Evolutionary conservation across 2,888 invertebrate species (phyloP).

Genomic region (Eulithis prunata): DNA sequence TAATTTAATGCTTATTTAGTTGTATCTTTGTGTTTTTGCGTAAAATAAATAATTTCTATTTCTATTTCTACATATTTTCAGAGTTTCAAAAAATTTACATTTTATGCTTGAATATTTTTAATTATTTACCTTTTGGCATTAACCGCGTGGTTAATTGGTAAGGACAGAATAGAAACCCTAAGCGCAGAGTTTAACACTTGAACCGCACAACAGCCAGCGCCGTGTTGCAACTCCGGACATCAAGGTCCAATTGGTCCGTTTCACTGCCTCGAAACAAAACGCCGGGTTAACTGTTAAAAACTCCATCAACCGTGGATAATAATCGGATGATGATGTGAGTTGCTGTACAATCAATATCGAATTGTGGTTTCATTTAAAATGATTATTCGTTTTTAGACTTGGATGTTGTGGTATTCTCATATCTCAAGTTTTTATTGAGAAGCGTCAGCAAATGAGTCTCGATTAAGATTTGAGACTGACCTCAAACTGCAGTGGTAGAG

Average conservation of each 20-base stretch:
- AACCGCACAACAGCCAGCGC: conserved; percentile 41
- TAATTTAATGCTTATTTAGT: no score
- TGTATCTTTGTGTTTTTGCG: no score
- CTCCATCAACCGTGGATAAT: conserved; percentile 58
- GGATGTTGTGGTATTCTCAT: no score
- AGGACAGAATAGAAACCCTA: background rate
- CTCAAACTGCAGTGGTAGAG: background rate
- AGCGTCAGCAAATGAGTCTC: no score
- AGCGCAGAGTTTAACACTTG: conserved; percentile 47
- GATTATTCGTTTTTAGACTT: background rate
- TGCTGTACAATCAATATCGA: conserved; percentile 5
- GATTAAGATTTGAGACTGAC: background rate
- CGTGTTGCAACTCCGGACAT: conserved; percentile 77
- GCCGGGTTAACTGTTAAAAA: conserved; percentile 43
- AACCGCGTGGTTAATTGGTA: no score
- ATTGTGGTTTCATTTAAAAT: background rate
- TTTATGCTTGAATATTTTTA: no score
- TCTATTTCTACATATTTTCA: no score
- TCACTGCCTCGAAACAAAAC: conserved; percentile 75
- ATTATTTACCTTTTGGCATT: no score
- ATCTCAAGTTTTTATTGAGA: no score
- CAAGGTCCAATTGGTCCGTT: conserved; percentile 81
- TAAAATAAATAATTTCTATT: no score
- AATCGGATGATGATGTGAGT: conserved; percentile 36
- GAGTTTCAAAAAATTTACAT: no score